Conservation (phyloP, 2,888 invertebrate genomes). For the Antheraea yamamai region DNA sequence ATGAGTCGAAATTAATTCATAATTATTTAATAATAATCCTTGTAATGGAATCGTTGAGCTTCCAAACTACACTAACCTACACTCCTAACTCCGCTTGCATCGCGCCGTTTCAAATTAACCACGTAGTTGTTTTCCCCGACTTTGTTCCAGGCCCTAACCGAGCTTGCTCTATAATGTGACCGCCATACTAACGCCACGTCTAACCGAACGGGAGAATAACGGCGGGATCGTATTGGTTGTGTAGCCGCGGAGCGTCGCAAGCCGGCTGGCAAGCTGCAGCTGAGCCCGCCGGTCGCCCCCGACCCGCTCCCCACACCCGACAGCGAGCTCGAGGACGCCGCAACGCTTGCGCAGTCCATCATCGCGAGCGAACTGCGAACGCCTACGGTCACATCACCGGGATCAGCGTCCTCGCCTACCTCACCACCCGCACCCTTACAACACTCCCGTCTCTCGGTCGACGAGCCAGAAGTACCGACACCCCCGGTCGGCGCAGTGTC, state of each 20-base stretch:
- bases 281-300: slow-evolving; percentile 63
- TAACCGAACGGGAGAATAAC: slow-evolving; percentile 77
- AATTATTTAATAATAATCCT: slow-evolving; percentile 64
- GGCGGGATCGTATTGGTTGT: slow-evolving; percentile 76
- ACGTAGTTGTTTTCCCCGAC: slow-evolving; percentile 79
- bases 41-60: slow-evolving; percentile 63
- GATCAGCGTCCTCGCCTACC: slow-evolving; percentile 46
- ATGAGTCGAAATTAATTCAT: neutral
- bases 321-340: slow-evolving; percentile 78
- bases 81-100: slow-evolving; percentile 75
- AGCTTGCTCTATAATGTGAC: slow-evolving; percentile 83
- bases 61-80: slow-evolving; percentile 59
- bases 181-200: slow-evolving; percentile 80
- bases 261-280: slow-evolving; percentile 71
- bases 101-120: slow-evolving; percentile 75
- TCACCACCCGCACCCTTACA: slow-evolving; percentile 43
- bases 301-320: slow-evolving; percentile 76
- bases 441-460: slow-evolving; percentile 56
- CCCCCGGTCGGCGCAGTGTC: slow-evolving; percentile 79
- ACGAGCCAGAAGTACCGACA: slow-evolving; percentile 69
- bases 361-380: slow-evolving; percentile 73
- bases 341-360: slow-evolving; percentile 72
- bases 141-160: slow-evolving; percentile 83
- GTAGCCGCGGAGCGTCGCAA: slow-evolving; percentile 79
- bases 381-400: slow-evolving; percentile 57